These are phyloP conservation scores for Madoqua kirkii DNA, from an alignment of 2,113 vertebrate genomes.

Conservation along the genomic window DNA sequence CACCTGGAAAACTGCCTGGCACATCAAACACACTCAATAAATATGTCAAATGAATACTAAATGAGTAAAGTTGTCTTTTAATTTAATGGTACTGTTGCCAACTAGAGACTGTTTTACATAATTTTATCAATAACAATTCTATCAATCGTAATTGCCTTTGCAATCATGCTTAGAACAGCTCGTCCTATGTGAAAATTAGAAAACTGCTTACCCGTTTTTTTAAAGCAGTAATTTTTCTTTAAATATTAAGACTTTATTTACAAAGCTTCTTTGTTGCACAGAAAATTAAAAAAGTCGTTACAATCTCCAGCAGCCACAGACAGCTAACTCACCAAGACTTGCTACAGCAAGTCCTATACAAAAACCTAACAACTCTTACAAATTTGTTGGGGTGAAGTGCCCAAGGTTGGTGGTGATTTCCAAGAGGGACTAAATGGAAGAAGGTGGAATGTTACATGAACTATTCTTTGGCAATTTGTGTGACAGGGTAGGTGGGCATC, in stretches of 20 bases:
- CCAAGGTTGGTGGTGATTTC: conserved; percentile 78
- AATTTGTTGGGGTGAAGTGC: conserved; percentile 86
- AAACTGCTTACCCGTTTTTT: neutral
- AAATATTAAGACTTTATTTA: conserved; percentile 99
- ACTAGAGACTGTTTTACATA: neutral
- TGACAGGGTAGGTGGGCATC: conserved; percentile 72
- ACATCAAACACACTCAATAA: conserved; percentile 1
- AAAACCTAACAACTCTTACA: conserved; percentile 84
- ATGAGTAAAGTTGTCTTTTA: neutral
- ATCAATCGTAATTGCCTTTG: neutral
- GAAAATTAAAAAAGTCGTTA: conserved; percentile 95
- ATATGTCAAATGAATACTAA: neutral
- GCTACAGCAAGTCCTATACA: conserved; percentile 88
- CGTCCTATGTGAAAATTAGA: neutral
- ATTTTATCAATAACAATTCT: neutral
- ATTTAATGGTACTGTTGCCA: neutral
- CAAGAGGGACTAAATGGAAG: conserved; percentile 85
- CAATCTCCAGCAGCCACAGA: conserved; percentile 87
- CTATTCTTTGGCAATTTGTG: conserved; percentile 85
- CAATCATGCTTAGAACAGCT: neutral
- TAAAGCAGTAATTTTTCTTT: neutral
- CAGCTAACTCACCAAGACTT: conserved; percentile 80
- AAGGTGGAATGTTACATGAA: conserved; percentile 89
- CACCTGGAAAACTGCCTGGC: neutral
- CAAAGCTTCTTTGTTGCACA: conserved; percentile 91